Conservation (phyloP, 1,140 invertebrate species). For the Melipona quadrifasciata region DNA sequence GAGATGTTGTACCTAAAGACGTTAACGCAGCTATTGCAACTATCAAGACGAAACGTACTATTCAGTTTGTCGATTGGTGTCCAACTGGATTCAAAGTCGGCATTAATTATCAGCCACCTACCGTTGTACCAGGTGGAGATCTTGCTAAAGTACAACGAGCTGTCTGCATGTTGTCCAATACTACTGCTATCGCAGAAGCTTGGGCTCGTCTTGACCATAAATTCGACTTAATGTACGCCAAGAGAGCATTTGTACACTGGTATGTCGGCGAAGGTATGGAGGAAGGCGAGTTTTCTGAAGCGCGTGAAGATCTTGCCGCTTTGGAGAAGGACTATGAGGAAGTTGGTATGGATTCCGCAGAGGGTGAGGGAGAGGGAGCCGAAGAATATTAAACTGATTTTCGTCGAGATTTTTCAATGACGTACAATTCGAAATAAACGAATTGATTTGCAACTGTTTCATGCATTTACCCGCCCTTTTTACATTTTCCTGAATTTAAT, state of each 20-base stretch:
- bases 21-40: constrained; percentile 81
- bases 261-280: constrained; percentile 80
- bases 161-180: constrained; percentile 87
- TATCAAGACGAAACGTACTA: constrained; percentile 66
- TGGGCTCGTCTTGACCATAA: constrained; percentile 58
- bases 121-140: constrained; percentile 84
- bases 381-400: constrained; percentile 53
- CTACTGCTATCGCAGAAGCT: constrained; percentile 78
- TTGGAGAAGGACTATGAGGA: constrained; percentile 59
- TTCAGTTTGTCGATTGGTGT: constrained; percentile 85
- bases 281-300: constrained; percentile 66
- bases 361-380: constrained; percentile 56
- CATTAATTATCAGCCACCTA: constrained; percentile 86
- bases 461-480: constrained; percentile 7
- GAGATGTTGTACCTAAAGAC: constrained; percentile 86
- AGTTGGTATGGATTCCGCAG: constrained; percentile 59
- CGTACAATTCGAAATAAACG: constrained; percentile 40
- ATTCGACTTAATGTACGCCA: constrained; percentile 61
- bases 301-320: constrained; percentile 73
- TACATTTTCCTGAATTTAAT: neutral
- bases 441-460: constrained; percentile 35
- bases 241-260: constrained; percentile 83
- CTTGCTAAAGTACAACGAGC: constrained; percentile 84
- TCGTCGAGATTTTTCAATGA: constrained; percentile 22
- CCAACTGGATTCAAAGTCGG: constrained; percentile 84